Percentiles rank a stretch among this genome's conserved stretches.
Conservation (phyloP, 2,113 vertebrate species). For the Trichomycterus rosablanca region DNA sequence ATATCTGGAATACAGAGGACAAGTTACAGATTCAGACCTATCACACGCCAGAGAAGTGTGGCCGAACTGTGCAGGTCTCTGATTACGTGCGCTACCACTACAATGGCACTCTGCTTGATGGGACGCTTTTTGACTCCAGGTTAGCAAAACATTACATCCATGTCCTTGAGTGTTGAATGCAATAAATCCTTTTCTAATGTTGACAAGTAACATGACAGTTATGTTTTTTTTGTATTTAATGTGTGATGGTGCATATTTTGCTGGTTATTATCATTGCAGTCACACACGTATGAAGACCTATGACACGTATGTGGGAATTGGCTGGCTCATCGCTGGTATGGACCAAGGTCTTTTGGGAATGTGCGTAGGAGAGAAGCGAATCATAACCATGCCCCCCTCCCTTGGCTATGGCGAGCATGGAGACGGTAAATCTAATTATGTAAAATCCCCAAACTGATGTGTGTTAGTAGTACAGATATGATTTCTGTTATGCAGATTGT, state of each 20-base stretch:
- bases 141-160: conserved; percentile 53
- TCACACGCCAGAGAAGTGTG: conserved; percentile 75
- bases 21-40: conserved; percentile 83
- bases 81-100: conserved; percentile 96
- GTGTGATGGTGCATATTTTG: no score
- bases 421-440: conserved; percentile 72
- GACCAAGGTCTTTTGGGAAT: conserved; percentile 94
- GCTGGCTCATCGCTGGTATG: conserved; percentile 97
- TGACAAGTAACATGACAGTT: no score
- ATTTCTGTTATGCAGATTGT: background rate
- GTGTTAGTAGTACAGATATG: background rate
- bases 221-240: no score
- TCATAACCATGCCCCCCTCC: conserved; percentile 88
- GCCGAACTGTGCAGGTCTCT: conserved; percentile 84
- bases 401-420: conserved; percentile 93
- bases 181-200: no score
- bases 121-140: conserved; percentile 98
- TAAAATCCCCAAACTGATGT: background rate
- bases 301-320: conserved; percentile 94
- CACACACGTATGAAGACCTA: conserved; percentile 94
- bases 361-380: conserved; percentile 90
- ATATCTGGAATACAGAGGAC: conserved; percentile 90
- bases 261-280: conserved; percentile 55
- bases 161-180: no score
- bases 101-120: conserved; percentile 91